Evolutionary conservation across 1,140 invertebrate genomes (phyloP).

Genomic region (Antheraea mylitta): DNA sequence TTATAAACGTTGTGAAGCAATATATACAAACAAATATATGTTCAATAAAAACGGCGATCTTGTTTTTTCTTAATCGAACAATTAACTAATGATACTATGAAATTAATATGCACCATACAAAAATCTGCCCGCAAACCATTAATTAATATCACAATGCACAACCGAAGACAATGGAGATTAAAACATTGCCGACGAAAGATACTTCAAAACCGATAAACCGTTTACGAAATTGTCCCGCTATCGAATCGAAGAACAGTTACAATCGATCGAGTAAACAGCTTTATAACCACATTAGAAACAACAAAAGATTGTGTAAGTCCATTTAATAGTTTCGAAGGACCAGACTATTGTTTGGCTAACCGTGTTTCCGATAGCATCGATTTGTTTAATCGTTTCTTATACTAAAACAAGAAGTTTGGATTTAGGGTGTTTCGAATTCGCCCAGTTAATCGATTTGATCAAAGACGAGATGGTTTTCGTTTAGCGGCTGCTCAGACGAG

Average conservation of each 20-base stretch:
- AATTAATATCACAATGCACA: slow-evolving; percentile 12
- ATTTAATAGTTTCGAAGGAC: slow-evolving; percentile 29
- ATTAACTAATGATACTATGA: slow-evolving; percentile 25
- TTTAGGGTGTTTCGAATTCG: slow-evolving; percentile 17
- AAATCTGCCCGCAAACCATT: slow-evolving; percentile 25
- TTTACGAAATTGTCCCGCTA: slow-evolving; percentile 17
- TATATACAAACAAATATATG: too few relatives aligned
- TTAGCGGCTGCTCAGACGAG: slow-evolving; percentile 42
- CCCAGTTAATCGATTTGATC: slow-evolving; percentile 32
- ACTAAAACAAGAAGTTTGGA: not conserved
- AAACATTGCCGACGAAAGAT: slow-evolving; percentile 1
- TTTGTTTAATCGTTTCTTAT: slow-evolving; percentile 19
- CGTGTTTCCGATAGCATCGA: slow-evolving; percentile 20
- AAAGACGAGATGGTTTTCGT: slow-evolving; percentile 40
- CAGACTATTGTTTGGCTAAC: slow-evolving; percentile 25
- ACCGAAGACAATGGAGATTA: slow-evolving; percentile 4
- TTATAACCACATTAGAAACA: slow-evolving; percentile 15
- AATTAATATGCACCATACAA: slow-evolving; percentile 27
- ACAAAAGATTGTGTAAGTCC: slow-evolving; percentile 36
- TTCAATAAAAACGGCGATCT: not conserved
- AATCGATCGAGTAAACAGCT: slow-evolving; percentile 18
- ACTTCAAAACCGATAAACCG: slow-evolving; percentile 4
- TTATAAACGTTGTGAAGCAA: too few relatives aligned
- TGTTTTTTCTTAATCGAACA: slow-evolving; percentile 22
- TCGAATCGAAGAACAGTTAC: slow-evolving; percentile 29